Evolutionary conservation across 2,797 vertebrate genomes (phyloP), one percentile per base, ranked within the genome.

Genomic region (Brotula barbata): DNA sequence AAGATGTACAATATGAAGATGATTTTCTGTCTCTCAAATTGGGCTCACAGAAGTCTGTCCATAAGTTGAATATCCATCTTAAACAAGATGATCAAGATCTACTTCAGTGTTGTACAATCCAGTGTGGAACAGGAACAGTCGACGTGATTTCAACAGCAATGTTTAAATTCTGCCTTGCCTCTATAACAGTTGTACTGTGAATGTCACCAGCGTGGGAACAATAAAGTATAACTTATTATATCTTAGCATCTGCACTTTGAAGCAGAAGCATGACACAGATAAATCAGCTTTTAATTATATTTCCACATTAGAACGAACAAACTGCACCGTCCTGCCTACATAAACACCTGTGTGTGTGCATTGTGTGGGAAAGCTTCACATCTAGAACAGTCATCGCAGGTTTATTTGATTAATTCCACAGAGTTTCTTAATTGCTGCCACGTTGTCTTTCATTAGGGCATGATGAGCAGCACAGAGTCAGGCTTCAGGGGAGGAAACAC

Each of bases 371-470:
- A 80, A 60, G 63, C 13, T 42, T 51, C 19, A 55, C 41, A 52
- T 54, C 43, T 23, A 57, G 33, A 67, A 52, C 25, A 75, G 63
- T n/a, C 50, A 70, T 52, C 13, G 50, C 37, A 60, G 45, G 58
- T 86, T 83, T 69, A 87, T 86, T 73, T 63, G 74, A 83, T 89
- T 85, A 17, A 83, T 82, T 69, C 73, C 76, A 84, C 88, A 79
- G 64, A 82, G 71, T 65, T 74, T 71, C 76, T 73, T 87, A 84
- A 88, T 82, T 85, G 71, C 71, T 67, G 59, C 47, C 51, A 86
- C 17, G 86, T 53, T 70, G 83, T 63, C 43, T 61, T 69, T 61
- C 71, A 88, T 89, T 87, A 87, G 68, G 58, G 44, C 50, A 52
- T 33, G 58, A 78, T 53, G 57, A 80, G 58, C 55, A 74, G 69